These are phyloP conservation scores for Lamprotornis superbus DNA, from an alignment of 2,113 vertebrate genomes.

Conservation along the genomic window DNA sequence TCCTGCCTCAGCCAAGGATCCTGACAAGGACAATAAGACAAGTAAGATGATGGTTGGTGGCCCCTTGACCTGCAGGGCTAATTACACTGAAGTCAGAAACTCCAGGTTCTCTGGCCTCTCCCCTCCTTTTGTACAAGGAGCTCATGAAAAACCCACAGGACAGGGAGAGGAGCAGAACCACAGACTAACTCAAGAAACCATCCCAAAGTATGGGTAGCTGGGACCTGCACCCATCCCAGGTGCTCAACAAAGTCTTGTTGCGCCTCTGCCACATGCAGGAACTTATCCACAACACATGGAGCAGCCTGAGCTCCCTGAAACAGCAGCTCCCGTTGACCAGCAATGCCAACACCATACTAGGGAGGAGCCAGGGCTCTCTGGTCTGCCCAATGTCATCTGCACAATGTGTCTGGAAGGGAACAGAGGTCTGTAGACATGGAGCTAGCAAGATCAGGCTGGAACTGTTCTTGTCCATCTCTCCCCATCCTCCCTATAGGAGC, in stretches of 20 bases:
- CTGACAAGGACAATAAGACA: neutral
- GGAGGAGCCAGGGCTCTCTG: neutral
- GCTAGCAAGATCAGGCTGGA: neutral
- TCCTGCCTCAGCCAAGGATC: neutral
- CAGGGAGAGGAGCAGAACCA: neutral
- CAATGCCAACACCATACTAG: neutral
- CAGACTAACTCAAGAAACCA: neutral
- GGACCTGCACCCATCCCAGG: neutral
- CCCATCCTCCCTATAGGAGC: rapidly evolving
- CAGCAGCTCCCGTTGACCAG: neutral
- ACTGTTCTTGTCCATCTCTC: neutral
- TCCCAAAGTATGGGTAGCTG: neutral
- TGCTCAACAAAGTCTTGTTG: neutral
- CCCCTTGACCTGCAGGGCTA: neutral
- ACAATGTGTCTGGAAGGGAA: neutral
- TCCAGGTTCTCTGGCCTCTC: neutral
- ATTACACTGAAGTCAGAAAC: neutral
- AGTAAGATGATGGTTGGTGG: neutral
- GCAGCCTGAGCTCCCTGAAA: neutral
- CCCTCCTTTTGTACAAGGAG: neutral
- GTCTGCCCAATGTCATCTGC: neutral
- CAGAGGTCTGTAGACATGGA: neutral
- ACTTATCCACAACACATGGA: neutral
- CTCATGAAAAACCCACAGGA: neutral
- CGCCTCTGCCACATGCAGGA: neutral